Evolutionary conservation across 2,888 invertebrate genomes (phyloP).

Genomic region (Orthosia gothica): DNA sequence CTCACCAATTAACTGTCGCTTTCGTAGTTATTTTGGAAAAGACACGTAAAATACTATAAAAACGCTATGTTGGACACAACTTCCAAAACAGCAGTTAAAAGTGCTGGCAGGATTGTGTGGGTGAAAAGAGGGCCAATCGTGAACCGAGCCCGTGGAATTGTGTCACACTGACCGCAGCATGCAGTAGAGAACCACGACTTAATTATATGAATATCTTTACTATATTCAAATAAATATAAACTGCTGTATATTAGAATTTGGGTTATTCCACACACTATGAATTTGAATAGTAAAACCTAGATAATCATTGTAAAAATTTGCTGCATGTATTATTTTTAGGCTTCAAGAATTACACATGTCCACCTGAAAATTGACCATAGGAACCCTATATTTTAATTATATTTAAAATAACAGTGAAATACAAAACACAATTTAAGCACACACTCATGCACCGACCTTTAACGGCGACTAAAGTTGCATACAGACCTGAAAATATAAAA

Average conservation of each 20-base stretch:
- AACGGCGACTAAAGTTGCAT: conserved; percentile 49
- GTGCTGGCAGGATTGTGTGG: conserved; percentile 68
- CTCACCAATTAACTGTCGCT: not conserved
- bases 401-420: not conserved
- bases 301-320: no score
- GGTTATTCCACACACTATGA: not conserved
- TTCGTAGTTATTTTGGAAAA: not conserved
- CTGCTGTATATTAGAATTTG: not conserved
- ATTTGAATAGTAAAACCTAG: no score
- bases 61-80: conserved; percentile 27
- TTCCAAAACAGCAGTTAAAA: conserved; percentile 50
- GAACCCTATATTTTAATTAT: not conserved
- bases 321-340: no score
- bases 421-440: conserved; percentile 63
- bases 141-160: conserved; percentile 73
- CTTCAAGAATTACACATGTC: not conserved
- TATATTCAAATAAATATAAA: not conserved
- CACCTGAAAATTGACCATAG: not conserved
- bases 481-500: conserved; percentile 80
- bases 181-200: conserved; percentile 58
- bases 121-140: conserved; percentile 71
- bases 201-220: not conserved
- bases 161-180: conserved; percentile 68
- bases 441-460: conserved; percentile 78
- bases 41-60: conserved; percentile 3